phyloP scores from a whole-genome alignment of 2,797 vertebrate genomes.

The Cercopithecus neglectus region DNA sequence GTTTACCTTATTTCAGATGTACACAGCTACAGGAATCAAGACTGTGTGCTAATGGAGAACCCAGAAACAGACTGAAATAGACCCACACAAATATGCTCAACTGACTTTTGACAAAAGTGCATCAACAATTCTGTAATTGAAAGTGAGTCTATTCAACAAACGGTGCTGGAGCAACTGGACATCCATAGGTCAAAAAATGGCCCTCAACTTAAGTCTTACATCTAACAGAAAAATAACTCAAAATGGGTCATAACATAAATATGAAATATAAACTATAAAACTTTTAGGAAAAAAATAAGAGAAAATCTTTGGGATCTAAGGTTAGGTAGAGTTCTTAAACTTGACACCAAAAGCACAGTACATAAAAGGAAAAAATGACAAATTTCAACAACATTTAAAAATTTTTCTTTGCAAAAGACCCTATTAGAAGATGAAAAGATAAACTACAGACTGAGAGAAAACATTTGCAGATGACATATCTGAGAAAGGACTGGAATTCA shows the following conservation, averaged over 20 bases:
- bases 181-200: background rate
- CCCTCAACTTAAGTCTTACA: background rate
- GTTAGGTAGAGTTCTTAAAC: background rate
- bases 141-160: background rate
- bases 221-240: conserved; percentile 18
- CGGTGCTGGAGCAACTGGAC: background rate
- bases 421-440: background rate
- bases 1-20: background rate
- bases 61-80: background rate
- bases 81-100: background rate
- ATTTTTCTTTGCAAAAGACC: background rate
- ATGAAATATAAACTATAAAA: conserved; percentile 23
- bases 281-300: background rate
- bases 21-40: background rate
- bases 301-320: background rate
- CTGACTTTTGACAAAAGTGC: background rate
- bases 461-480: background rate
- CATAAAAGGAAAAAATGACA: background rate
- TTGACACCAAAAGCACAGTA: background rate
- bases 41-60: background rate
- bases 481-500: background rate
- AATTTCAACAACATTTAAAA: conserved; percentile 6
- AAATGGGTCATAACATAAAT: background rate
- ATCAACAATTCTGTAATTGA: background rate
- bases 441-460: background rate